Base-by-base conservation (phyloP, 1,140 invertebrate species). In the Marisa cornuarietis region DNA sequence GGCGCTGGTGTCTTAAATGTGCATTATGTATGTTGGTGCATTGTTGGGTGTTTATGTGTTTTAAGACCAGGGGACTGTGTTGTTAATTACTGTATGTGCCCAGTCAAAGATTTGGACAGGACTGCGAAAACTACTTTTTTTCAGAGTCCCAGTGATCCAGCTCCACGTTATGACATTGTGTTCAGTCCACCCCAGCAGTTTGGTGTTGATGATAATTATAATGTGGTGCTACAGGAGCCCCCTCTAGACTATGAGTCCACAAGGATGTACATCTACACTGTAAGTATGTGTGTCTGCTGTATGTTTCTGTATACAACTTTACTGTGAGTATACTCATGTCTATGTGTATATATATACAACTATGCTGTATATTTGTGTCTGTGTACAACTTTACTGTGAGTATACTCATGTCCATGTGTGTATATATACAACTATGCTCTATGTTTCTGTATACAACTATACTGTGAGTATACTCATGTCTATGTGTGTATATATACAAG, bases 241-340 rank as follows among this genome's bases (percentile, higher is more conserved):
- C 52, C 31, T 16, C 76, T 87, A 11, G 82, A 87, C 65, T 88
- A 83, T 71, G 87, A 88, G 79, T 76, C 73, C 6, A 73, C 22
- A 20, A 52, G 66, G 26, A 16, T 8, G 7, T 76, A 83, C 71
- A 78, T 54, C 26, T 82, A 85, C 71, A 82, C 73, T 14, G 84
- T 87, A 80, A 83, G 84, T 80, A 71, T 76, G 31, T 6, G 1
- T 42, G 31, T 42, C 3, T 42, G 31, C n/a, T 42, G 0, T 6
- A 4, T 42, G 31, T n/a, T n/a, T n/a, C n/a, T n/a, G n/a, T n/a
- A n/a, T 42, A 42, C 31, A 42, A 42, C 31, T 42, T 0, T 42
- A 42, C 6, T 42, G 31, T 42, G 6, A 4, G 6, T n/a, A 6
- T 42, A 6, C 31, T 42, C 6, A 6, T 42, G 31, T 42, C 0